A percentile compares a stretch with the other conserved stretches of the same genome.
phyloP scores from a whole-genome alignment of 1,140 invertebrate species.

The Hycleus phaleratus region DNA sequence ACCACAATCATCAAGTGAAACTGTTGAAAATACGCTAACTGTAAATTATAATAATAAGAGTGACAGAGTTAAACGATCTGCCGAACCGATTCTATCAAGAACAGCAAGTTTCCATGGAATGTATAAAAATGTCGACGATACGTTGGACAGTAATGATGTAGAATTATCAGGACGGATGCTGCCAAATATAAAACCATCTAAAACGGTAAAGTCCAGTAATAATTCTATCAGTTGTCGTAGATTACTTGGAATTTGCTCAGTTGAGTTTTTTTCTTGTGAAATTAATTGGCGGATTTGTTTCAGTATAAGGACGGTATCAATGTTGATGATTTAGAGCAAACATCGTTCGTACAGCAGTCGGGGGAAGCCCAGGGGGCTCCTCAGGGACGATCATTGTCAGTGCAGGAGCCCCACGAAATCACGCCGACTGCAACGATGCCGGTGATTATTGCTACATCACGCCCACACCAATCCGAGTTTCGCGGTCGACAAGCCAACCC shows the following conservation, averaged over 20 bases:
- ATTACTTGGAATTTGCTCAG: neutral
- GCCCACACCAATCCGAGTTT: conserved; percentile 37
- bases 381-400: conserved; percentile 50
- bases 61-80: conserved; percentile 39
- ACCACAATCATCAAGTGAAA: neutral
- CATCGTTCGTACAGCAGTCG: conserved; percentile 39
- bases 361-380: conserved; percentile 66
- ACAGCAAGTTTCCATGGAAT: conserved; percentile 38
- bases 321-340: conserved; percentile 1
- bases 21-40: neutral
- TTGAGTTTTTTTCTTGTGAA: too few relatives aligned
- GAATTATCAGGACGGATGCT: conserved; percentile 31
- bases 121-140: conserved; percentile 36
- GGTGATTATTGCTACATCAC: conserved; percentile 28
- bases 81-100: conserved; percentile 41
- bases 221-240: conserved; percentile 5
- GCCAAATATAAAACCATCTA: conserved; percentile 34
- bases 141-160: conserved; percentile 37
- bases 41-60: neutral
- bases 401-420: conserved; percentile 56
- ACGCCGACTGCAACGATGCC: conserved; percentile 44
- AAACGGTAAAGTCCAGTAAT: conserved; percentile 20
- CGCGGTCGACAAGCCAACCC: conserved; percentile 54
- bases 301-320: neutral
- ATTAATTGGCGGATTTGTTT: too few relatives aligned